A percentile compares a stretch with the other conserved stretches of the same genome.
phyloP scores from a whole-genome alignment of 2,888 invertebrate genomes.

The Synergus gifuensis region DNA sequence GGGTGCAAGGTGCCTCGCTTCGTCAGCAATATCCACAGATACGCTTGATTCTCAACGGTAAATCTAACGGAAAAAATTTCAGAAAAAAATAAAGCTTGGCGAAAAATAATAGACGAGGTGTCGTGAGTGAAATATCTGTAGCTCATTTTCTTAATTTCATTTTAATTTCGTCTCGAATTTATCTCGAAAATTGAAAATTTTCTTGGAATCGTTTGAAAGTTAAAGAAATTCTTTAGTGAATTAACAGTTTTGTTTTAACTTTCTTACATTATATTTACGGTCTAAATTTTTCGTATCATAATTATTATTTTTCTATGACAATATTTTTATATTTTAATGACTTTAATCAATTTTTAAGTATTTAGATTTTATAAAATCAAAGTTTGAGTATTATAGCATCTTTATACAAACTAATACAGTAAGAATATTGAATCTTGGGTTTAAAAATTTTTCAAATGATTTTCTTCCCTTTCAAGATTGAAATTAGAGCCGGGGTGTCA shows the following conservation, averaged over 20 bases:
- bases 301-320: no score
- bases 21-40: conserved; percentile 27
- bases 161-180: neutral
- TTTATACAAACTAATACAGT: no score
- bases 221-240: no score
- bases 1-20: conserved; percentile 18
- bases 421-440: neutral
- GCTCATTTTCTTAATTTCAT: neutral
- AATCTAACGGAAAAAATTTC: neutral
- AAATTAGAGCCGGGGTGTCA: neutral
- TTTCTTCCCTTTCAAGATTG: neutral
- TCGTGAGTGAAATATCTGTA: neutral
- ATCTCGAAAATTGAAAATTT: neutral
- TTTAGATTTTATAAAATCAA: no score
- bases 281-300: no score
- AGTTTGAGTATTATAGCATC: no score
- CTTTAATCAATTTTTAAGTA: no score
- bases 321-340: no score
- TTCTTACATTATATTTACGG: no score
- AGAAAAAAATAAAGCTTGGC: conserved; percentile 4
- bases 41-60: conserved; percentile 25
- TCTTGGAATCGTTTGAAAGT: no score
- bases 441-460: neutral
- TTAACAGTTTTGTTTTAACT: no score
- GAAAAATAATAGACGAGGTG: conserved; percentile 32